A percentile compares a stretch with the other conserved stretches of the same genome.
These are phyloP conservation scores for Rhynchotus rufescens DNA, from an alignment of 2,797 vertebrate species.

Conservation along the genomic window DNA sequence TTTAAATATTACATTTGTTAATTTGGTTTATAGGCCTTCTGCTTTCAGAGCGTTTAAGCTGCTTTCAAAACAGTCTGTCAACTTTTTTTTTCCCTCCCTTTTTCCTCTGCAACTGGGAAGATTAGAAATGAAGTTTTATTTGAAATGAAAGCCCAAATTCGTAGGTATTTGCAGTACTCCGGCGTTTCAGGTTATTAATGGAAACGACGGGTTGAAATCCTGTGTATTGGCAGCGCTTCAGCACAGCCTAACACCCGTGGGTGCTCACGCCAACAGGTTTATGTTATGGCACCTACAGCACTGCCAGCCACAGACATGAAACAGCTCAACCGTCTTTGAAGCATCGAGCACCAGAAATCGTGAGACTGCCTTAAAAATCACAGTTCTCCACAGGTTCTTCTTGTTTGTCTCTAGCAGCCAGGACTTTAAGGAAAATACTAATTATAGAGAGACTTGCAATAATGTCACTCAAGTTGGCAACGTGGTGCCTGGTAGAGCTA, in stretches of 20 bases:
- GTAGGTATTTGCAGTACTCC: neutral
- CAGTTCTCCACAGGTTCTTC: neutral
- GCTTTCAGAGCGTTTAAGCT: neutral
- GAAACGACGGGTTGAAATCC: neutral
- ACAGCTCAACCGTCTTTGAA: neutral
- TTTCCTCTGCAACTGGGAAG: neutral
- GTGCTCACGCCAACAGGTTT: neutral
- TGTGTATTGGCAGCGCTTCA: neutral
- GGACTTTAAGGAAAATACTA: neutral
- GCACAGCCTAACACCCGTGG: fast-evolving
- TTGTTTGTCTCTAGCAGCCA: slow-evolving; percentile 2
- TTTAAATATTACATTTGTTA: slow-evolving; percentile 22
- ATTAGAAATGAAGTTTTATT: slow-evolving; percentile 13
- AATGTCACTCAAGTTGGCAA: neutral
- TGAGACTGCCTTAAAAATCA: neutral
- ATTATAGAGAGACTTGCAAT: neutral
- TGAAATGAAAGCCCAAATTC: neutral
- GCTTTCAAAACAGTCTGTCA: neutral
- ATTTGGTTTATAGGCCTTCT: slow-evolving; percentile 23
- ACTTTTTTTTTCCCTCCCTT: neutral
- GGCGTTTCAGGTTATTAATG: neutral
- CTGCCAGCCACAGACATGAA: neutral
- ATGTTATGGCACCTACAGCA: neutral
- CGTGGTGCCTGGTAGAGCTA: neutral
- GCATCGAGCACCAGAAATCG: neutral